These are phyloP conservation scores for Oncorhynchus keta DNA, from an alignment of 2,113 vertebrate genomes.

Conservation along the genomic window DNA sequence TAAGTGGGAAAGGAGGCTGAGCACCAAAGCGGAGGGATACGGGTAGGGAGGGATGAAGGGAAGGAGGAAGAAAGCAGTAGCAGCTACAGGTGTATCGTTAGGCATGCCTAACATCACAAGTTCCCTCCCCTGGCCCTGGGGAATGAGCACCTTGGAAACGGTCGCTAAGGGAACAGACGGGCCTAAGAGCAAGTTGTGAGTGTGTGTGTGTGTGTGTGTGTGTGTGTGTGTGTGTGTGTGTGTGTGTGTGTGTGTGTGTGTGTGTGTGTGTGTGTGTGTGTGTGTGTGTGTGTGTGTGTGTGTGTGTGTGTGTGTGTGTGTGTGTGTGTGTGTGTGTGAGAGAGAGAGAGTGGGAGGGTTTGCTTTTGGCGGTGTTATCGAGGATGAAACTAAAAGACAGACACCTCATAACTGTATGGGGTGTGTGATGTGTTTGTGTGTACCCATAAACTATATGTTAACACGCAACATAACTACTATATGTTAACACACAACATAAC, in stretches of 20 bases:
- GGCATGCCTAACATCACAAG: not conserved
- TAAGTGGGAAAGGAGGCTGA: not conserved
- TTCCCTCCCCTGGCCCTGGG: conserved; percentile 24
- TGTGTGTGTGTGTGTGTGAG: not conserved
- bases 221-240: not conserved
- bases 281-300: not conserved
- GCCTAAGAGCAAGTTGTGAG: conserved; percentile 21
- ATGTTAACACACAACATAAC: too few species aligned
- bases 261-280: not conserved
- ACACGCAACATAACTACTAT: too few species aligned
- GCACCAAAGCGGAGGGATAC: not conserved
- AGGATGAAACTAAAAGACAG: too few species aligned
- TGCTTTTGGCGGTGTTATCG: too few species aligned
- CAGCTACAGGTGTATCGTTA: too few species aligned
- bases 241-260: not conserved
- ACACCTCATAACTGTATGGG: too few species aligned
- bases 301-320: not conserved
- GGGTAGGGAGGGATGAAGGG: not conserved
- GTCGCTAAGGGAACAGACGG: conserved; percentile 36
- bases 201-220: not conserved
- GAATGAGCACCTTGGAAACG: conserved; percentile 41
- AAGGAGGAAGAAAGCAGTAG: not conserved
- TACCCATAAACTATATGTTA: not conserved
- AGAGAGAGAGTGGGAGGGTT: too few species aligned
- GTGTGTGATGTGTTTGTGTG: conserved; percentile 14